These are phyloP conservation scores for Hippoglossus hippoglossus DNA, from an alignment of 2,797 vertebrate genomes.

Conservation along the genomic window DNA sequence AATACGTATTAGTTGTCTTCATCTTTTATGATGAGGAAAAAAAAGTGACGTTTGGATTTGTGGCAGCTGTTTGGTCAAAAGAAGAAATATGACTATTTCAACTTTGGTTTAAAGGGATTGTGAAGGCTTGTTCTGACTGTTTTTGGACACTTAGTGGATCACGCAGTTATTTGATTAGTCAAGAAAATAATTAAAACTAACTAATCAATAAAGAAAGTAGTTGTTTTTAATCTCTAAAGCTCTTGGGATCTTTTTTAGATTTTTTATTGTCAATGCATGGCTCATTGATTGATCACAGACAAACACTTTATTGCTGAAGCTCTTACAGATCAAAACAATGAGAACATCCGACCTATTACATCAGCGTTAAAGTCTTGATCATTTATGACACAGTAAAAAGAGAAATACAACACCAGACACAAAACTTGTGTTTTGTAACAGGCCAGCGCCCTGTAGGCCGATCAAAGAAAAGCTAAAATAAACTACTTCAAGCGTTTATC, in stretches of 20 bases:
- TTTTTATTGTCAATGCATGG: too few species aligned
- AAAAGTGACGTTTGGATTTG: too few species aligned
- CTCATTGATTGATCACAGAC: too few species aligned
- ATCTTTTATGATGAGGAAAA: too few species aligned
- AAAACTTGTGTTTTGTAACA: constrained; percentile 21
- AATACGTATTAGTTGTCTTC: too few species aligned
- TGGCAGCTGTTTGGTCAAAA: background rate
- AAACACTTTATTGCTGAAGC: too few species aligned
- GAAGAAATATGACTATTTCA: background rate
- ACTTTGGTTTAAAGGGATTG: background rate
- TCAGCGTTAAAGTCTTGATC: constrained; percentile 10
- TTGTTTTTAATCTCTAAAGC: too few species aligned
- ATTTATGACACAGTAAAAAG: constrained; percentile 7
- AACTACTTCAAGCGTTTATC: constrained; percentile 36
- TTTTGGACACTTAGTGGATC: background rate
- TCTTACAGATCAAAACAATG: background rate
- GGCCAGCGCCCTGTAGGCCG: background rate
- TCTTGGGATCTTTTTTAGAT: too few species aligned
- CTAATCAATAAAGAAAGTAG: too few species aligned
- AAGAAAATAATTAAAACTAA: background rate
- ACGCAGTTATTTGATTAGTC: too few species aligned
- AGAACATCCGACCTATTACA: background rate
- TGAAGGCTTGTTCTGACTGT: too few species aligned
- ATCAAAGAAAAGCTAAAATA: constrained; percentile 46
- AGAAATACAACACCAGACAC: constrained; percentile 8